These are phyloP conservation scores for Callyntrura guangdongensis DNA, from an alignment of 2,888 invertebrate species.

Conservation along the genomic window DNA sequence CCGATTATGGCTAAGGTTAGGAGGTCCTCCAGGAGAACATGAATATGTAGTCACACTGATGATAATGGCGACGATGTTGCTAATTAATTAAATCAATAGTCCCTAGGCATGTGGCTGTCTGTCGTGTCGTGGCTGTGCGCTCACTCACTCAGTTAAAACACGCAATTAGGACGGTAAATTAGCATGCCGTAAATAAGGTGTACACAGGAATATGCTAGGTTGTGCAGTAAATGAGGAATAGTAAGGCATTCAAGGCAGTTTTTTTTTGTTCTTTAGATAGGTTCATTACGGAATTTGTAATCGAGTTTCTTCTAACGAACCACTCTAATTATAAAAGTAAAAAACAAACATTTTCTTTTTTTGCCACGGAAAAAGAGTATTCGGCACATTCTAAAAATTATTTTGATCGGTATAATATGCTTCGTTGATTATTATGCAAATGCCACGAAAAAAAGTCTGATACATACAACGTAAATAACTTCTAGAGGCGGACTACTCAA, in stretches of 20 bases:
- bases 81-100: slow-evolving; percentile 78
- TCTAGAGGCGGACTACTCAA: not conserved
- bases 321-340: slow-evolving; percentile 46
- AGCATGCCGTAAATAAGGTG: slow-evolving; percentile 41
- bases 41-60: slow-evolving; percentile 14
- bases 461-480: not conserved
- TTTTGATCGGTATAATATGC: slow-evolving; percentile 11
- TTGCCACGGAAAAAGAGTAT: not conserved
- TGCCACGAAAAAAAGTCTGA: not conserved
- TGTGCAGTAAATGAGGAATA: not conserved
- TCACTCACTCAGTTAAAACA: not conserved
- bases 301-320: slow-evolving; percentile 65
- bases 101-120: slow-evolving; percentile 56
- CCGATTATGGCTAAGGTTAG: no score
- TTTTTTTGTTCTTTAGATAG: not conserved
- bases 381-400: not conserved
- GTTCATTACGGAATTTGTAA: slow-evolving; percentile 49
- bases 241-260: not conserved
- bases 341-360: not conserved
- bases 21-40: not conserved
- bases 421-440: slow-evolving; percentile 20
- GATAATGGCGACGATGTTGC: slow-evolving; percentile 56
- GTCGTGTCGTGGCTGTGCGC: slow-evolving; percentile 21
- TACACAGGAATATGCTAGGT: not conserved
- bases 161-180: slow-evolving; percentile 29